Evolutionary conservation across 2,113 vertebrate species (phyloP).

Genomic region (Melanocharis versteri): DNA sequence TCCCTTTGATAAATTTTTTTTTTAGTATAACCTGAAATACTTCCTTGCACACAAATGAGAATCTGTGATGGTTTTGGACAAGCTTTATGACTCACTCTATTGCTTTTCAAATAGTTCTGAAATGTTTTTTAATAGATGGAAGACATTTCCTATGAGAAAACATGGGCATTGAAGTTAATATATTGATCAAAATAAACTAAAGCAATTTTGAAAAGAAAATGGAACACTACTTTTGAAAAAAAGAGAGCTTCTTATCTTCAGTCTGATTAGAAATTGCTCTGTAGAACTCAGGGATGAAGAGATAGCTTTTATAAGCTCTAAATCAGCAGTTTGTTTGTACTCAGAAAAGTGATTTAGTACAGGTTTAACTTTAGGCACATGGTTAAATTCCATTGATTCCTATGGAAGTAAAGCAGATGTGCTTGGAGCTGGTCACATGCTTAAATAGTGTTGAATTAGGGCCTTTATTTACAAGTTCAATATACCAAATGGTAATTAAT

Average conservation of each 20-base stretch:
- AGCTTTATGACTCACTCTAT: neutral
- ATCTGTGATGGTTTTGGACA: neutral
- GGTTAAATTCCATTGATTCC: slow-evolving; percentile 56
- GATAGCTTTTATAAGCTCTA: slow-evolving; percentile 38
- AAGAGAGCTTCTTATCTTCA: neutral
- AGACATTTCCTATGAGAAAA: neutral
- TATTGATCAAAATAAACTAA: neutral
- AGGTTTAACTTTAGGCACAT: slow-evolving; percentile 56
- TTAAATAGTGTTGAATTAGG: slow-evolving; percentile 20
- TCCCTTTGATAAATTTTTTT: neutral
- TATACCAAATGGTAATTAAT: slow-evolving; percentile 38
- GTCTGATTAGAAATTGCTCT: neutral
- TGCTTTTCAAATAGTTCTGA: neutral
- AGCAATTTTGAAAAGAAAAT: slow-evolving; percentile 1
- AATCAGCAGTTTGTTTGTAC: slow-evolving; percentile 50
- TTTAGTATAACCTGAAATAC: neutral
- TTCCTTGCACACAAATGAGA: neutral
- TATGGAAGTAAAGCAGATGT: slow-evolving; percentile 58
- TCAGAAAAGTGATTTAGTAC: slow-evolving; percentile 56
- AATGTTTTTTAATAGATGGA: neutral
- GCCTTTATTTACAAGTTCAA: neutral
- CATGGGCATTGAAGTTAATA: neutral
- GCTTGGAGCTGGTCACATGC: slow-evolving; percentile 29
- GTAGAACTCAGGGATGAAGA: neutral
- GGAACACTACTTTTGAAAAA: neutral